Conservation (phyloP, 2,797 vertebrate genomes). For the Pterois miles region DNA sequence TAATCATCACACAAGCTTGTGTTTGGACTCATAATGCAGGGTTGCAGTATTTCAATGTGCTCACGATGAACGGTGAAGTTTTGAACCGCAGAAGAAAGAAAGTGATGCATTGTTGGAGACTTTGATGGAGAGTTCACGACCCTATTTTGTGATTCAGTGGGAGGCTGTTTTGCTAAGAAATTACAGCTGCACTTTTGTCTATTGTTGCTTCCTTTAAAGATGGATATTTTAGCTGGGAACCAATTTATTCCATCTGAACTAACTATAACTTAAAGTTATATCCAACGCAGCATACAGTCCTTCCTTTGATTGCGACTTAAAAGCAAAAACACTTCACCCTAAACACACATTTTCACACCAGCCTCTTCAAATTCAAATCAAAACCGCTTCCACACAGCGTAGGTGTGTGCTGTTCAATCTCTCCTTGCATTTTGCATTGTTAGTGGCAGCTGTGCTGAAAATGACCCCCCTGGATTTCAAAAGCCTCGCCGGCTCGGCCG, state of each 20-base stretch:
- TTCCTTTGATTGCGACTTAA: conserved; percentile 49
- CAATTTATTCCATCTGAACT: not conserved
- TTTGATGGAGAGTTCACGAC: conserved; percentile 1
- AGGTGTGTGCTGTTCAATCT: conserved; percentile 15
- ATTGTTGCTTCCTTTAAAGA: not conserved
- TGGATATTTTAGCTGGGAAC: not conserved
- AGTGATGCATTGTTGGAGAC: not conserved
- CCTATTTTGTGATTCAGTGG: not conserved
- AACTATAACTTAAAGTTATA: not conserved
- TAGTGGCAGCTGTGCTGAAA: conserved; percentile 57
- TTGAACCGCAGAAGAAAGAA: not conserved
- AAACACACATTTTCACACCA: conserved; percentile 48
- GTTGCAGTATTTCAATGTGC: conserved; percentile 31
- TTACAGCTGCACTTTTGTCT: not conserved
- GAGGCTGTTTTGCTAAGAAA: not conserved
- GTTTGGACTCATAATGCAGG: conserved; percentile 55
- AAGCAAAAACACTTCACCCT: conserved; percentile 55
- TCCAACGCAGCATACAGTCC: not conserved
- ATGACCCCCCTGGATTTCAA: conserved; percentile 61
- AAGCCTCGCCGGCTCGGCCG: conserved; percentile 31
- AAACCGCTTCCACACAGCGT: not conserved
- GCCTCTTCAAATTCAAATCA: conserved; percentile 59
- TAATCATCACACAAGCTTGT: conserved; percentile 68
- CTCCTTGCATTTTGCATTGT: conserved; percentile 44
- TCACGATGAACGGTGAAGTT: conserved; percentile 34